Percentiles rank a stretch among this genome's conserved stretches.
Conservation (phyloP, 2,888 invertebrate species). For the Seira ritae region DNA sequence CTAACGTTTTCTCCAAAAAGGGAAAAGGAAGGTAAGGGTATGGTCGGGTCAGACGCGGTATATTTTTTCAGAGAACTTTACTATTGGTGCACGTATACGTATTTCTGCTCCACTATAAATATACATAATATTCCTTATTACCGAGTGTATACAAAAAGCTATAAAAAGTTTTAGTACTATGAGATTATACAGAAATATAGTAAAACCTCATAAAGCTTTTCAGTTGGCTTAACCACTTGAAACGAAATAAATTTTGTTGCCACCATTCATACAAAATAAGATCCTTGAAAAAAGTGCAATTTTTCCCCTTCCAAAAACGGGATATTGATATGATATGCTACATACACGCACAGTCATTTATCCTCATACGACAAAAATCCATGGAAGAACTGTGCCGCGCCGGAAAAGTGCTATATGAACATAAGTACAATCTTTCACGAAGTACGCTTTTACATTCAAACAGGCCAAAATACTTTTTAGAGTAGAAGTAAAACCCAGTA, state of each 20-base stretch:
- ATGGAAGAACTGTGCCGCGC: background rate
- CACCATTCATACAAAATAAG: constrained; percentile 55
- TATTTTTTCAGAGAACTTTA: no score
- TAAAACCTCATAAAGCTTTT: constrained; percentile 63
- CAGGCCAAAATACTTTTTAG: background rate
- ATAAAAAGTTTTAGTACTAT: background rate
- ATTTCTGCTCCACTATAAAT: no score
- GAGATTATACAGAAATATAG: background rate
- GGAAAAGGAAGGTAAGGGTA: background rate
- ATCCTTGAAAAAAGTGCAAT: background rate
- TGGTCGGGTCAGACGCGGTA: no score
- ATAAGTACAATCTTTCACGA: no score
- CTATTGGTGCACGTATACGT: no score
- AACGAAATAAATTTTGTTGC: constrained; percentile 65
- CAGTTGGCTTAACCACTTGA: constrained; percentile 66
- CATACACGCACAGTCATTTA: background rate
- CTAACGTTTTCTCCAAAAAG: background rate
- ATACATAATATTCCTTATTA: background rate
- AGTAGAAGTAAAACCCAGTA: background rate
- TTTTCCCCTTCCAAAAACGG: background rate
- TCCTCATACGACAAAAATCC: no score
- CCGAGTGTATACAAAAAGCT: background rate
- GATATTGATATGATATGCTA: background rate
- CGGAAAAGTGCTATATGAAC: background rate
- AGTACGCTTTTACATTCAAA: background rate